Base-by-base conservation (phyloP, 2,888 invertebrate species). In the Pseudococcus jackbeardsleyi region DNA sequence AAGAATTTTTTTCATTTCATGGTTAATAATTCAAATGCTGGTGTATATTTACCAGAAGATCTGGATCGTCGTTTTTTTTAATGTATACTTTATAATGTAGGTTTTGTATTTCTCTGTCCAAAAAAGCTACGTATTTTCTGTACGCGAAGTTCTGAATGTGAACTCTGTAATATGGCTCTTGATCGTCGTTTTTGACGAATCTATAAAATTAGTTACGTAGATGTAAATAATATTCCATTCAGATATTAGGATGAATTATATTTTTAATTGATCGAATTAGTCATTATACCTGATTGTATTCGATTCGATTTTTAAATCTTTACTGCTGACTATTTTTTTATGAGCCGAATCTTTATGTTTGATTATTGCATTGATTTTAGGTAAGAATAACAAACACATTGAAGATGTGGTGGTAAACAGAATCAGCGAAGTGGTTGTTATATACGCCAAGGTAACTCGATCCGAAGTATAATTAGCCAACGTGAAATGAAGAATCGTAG, bases 141-240 rank as follows among this genome's bases (percentile, higher is more conserved):
- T 97, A 97, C 7, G 97, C 97, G 90, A 95, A 94, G 92, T 98
- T 98, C 92, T 97, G 97, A 87, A 98, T 96, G 92, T 98, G 97
- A 84, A 97, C 96, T 89, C 98, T 93, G 91, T 96, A 96, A 91
- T 96, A 95, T 19, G 96, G 92, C 91, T 98, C 98, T 90, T 91
- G 91, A 91, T 94, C 94, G 91, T 98, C 97, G 90, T 97, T 96
- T 22, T 95, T 94, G 22, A 96, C 95, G 91, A 97, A 96, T 91
- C 96, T 92, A n/a, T 89, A 89, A 39, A 92, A 33, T 84, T 2
- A 42, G 7, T 42, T 42, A 5, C 5, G 7, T 42, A 42, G 7
- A 5, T 42, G 7, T 42, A 33, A 33, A 33, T 33, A n/a, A n/a
- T 33, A 33, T 33, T 33, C 3, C 3, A 33, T 33, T 33, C 26